phyloP scores from a whole-genome alignment of 2,797 vertebrate species.

The Synaphobranchus kaupii region DNA sequence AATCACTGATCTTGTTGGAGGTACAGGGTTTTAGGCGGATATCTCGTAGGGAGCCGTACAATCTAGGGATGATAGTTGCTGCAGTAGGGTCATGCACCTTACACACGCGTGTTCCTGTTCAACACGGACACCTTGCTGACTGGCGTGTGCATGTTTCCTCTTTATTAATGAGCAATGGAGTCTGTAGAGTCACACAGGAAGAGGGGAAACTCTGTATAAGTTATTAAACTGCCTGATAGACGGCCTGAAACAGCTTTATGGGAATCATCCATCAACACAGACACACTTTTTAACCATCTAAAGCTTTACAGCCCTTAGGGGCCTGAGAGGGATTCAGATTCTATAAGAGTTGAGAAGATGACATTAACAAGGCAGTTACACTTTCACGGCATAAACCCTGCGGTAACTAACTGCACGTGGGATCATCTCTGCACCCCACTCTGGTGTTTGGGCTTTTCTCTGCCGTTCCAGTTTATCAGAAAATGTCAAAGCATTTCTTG shows the following conservation, averaged over 20 bases:
- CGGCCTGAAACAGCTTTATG: neutral
- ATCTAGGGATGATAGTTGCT: neutral
- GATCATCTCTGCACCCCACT: too few species aligned
- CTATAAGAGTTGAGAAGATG: neutral
- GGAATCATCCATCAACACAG: neutral
- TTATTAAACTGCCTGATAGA: neutral
- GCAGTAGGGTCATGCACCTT: neutral
- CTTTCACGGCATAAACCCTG: neutral
- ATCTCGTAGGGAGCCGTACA: neutral
- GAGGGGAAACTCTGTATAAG: neutral
- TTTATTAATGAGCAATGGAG: neutral
- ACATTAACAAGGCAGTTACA: neutral
- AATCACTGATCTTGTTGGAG: too few species aligned
- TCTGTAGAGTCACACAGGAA: neutral
- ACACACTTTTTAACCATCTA: neutral
- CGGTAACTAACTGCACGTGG: neutral
- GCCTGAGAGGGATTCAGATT: neutral
- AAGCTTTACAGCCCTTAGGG: neutral
- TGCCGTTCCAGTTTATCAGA: neutral
- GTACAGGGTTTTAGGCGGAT: too few species aligned
- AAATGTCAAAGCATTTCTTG: neutral
- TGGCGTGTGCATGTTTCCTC: neutral
- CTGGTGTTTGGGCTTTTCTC: neutral
- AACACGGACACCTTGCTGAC: neutral
- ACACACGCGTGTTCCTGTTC: neutral